Base-by-base conservation (phyloP, 2,888 invertebrate species). In the Rhimphoctona megacephalus region DNA sequence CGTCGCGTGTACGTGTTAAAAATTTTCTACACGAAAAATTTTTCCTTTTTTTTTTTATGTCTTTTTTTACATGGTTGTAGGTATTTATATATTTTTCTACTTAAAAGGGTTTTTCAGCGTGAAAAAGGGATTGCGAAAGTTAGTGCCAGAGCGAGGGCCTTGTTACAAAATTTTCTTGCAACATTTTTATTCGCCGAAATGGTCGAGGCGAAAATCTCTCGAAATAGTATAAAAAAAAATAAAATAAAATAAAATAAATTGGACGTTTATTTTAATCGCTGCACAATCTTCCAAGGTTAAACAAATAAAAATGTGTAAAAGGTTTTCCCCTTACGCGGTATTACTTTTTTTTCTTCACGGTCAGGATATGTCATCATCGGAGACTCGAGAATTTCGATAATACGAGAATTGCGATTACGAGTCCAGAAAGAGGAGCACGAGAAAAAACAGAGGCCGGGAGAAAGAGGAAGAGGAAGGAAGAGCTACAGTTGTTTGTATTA, bases 331-430 rank as follows among this genome's bases (percentile, higher is more conserved):
- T n/a, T n/a, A n/a, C n/a, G n/a, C n/a, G n/a, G n/a, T n/a, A n/a
- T n/a, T n/a, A 39, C 7, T 39, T 9, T 39, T 39, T 39, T 39
- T 39, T 25, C 19, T 67, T 22, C 8, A 74, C 52, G 72, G 61
- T 81, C 83, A 83, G 81, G 83, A 86, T 81, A 81, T 83, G 87
- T 84, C 81, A 70, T 66, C 79, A 84, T 84, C 74, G 78, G 36
- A 54, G 84, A 81, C 54, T 25, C 46, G 46, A 54, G 70, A 46
- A 82, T 80, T 80, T 3, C 36, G 76, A 74, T 64, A 80, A 22
- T 46, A 76, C 57, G 25, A 25, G n/a, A 39, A 39, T 39, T 39
- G 7, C 2, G 8, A 39, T 7, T 39, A 7, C 39, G 39, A 7
- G 39, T 1, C 9, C 39, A n/a, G n/a, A n/a, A n/a, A n/a, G 39